phyloP scores from a whole-genome alignment of 1,140 invertebrate genomes.

The Zophobas morio region DNA sequence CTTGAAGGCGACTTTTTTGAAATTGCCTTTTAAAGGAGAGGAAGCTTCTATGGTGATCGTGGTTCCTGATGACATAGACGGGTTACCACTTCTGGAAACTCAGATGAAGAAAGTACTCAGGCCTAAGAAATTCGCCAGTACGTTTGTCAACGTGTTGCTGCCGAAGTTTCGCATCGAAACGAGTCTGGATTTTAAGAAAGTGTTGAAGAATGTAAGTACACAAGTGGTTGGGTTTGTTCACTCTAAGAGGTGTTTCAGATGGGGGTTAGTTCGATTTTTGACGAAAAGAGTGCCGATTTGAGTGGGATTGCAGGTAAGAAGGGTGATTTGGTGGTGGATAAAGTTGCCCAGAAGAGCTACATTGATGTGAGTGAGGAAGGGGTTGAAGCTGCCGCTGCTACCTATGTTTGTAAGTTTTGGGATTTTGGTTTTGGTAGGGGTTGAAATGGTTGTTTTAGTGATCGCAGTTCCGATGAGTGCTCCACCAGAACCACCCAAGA shows the following conservation, averaged over 20 bases:
- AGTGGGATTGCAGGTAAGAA: conserved; percentile 67
- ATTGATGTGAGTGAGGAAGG: conserved; percentile 80
- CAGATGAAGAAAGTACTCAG: conserved; percentile 54
- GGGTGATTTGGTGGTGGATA: conserved; percentile 48
- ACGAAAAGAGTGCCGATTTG: conserved; percentile 68
- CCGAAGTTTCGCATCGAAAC: conserved; percentile 69
- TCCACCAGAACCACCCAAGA: neutral
- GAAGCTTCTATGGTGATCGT: conserved; percentile 76
- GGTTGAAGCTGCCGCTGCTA: conserved; percentile 77
- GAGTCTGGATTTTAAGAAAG: conserved; percentile 63
- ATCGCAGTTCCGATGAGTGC: neutral
- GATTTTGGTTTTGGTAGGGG: neutral
- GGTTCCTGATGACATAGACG: conserved; percentile 76
- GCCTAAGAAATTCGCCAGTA: conserved; percentile 49
- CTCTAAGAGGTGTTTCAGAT: conserved; percentile 63
- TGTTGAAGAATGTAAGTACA: conserved; percentile 64
- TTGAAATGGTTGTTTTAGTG: neutral
- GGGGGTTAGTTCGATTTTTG: conserved; percentile 71
- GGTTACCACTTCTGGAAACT: conserved; percentile 64
- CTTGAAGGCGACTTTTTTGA: conserved; percentile 71
- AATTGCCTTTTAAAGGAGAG: conserved; percentile 73
- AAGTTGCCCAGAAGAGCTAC: conserved; percentile 74
- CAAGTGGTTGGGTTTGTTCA: conserved; percentile 1
- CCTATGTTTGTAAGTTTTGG: conserved; percentile 62
- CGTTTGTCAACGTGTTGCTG: conserved; percentile 60